Evolutionary conservation across 2,888 invertebrate species (phyloP), one percentile per base, ranked within the genome.

Genomic region (Trissolcus japonicus): DNA sequence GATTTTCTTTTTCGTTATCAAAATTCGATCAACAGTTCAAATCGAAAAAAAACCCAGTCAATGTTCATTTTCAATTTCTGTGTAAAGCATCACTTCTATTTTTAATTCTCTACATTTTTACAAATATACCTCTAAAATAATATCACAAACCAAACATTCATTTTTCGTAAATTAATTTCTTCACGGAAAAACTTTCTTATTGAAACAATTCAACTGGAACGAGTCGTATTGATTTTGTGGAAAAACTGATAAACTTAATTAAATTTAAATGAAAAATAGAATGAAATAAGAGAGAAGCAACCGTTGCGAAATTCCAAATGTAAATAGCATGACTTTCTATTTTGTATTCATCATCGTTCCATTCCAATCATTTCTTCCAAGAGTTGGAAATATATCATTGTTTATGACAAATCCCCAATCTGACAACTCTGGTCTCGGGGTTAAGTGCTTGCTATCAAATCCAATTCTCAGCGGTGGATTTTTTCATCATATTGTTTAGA

Each of bases 371-470:
- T 51, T 57, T 57, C 54, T 48, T 57, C n/a, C 19, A 40, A 59
- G 19, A 35, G 60, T 14, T 61, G 35, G 35, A 61, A 43, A 48
- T 41, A 43, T 61, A 21, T 69, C 48, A 61, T 48, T 69, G 40
- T 61, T 69, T 61, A 48, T 51, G 48, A 60, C 60, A 69, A 61
- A 69, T 68, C 59, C 59, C 19, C 53, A 54, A 68, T 61, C 54
- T 61, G 68, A 69, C 68, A 69, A 61, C 29, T 54, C 21, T 29
- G 48, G 60, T 61, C 48, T 61, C 68, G 68, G 41, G 55, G 61
- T 69, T 69, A 61, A 69, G 61, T 69, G 68, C 68, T 69, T 40
- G 68, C 68, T 54, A 69, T 69, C 60, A 69, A 69, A 69, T 69
- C 54, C 61, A 69, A 69, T 61, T 61, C 54, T 60, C 67, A 60